Conservation (phyloP, 2,888 invertebrate genomes). For the Heteromurus nitidus region DNA sequence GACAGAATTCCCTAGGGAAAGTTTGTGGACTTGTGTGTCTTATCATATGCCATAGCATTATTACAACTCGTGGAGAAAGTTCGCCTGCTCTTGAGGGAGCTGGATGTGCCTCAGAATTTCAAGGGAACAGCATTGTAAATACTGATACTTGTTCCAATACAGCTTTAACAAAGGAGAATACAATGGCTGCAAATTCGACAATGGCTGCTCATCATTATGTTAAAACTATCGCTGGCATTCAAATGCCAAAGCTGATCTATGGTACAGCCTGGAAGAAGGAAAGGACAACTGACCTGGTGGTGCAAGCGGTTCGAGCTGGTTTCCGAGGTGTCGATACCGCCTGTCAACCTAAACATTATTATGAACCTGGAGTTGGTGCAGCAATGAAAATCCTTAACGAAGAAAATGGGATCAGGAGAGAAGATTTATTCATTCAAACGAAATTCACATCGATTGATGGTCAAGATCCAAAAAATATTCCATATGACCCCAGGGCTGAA, state of each 20-base stretch:
- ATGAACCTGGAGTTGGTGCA: slow-evolving; percentile 69
- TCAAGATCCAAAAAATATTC: slow-evolving; percentile 70
- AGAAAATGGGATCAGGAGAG: slow-evolving; percentile 45
- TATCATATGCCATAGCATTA: no score
- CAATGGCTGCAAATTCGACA: no score
- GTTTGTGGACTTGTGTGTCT: no score
- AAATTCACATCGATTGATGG: slow-evolving; percentile 72
- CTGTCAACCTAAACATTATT: slow-evolving; percentile 72
- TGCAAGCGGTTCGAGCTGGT: slow-evolving; percentile 65
- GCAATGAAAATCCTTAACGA: slow-evolving; percentile 47
- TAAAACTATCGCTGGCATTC: slow-evolving; percentile 62
- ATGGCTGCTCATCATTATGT: slow-evolving; percentile 62
- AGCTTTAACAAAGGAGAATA: no score
- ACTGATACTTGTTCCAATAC: no score
- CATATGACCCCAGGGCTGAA: slow-evolving; percentile 68
- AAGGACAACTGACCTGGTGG: slow-evolving; percentile 66
- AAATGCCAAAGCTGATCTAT: slow-evolving; percentile 72
- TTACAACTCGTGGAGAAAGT: no score
- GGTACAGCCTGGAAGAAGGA: slow-evolving; percentile 73
- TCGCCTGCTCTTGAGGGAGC: no score
- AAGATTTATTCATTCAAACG: slow-evolving; percentile 67
- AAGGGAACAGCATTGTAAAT: no score
- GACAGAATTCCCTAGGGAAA: no score
- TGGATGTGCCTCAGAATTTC: no score
- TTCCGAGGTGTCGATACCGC: slow-evolving; percentile 72